Conservation (phyloP, 2,797 vertebrate species). For the Lepus oiostolus region DNA sequence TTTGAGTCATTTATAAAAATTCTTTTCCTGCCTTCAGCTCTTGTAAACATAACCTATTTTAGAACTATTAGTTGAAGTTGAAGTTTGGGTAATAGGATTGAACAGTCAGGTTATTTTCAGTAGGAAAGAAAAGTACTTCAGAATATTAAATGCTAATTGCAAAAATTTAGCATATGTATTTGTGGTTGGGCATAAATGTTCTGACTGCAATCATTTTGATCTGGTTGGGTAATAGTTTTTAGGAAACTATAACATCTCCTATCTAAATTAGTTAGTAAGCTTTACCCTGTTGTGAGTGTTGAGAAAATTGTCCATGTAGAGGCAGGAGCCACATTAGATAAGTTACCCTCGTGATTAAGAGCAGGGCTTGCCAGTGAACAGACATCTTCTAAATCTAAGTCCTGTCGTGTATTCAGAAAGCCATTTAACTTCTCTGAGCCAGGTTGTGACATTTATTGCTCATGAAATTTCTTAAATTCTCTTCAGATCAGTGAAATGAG, state of each 20-base stretch:
- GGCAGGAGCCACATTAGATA: background rate
- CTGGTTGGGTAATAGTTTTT: background rate
- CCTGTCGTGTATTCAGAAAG: background rate
- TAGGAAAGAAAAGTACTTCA: background rate
- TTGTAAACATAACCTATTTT: slow-evolving; percentile 17
- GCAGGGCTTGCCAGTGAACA: background rate
- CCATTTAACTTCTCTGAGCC: background rate
- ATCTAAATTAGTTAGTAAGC: background rate
- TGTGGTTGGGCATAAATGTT: background rate
- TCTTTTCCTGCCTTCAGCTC: background rate
- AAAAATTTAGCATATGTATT: background rate
- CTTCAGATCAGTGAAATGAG: background rate
- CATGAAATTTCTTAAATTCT: background rate
- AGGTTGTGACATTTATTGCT: background rate
- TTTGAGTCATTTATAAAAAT: slow-evolving; percentile 28
- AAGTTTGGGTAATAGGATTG: background rate
- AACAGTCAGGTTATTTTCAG: background rate
- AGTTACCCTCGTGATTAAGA: background rate
- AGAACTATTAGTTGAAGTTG: background rate
- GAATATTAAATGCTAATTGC: background rate
- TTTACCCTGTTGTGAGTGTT: background rate
- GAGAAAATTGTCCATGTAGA: background rate
- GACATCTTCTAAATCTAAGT: background rate
- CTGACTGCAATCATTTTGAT: slow-evolving; percentile 33
- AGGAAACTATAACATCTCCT: background rate